Evolutionary conservation across 2,888 invertebrate genomes (phyloP).

Genomic region (Flexamia atlantica): DNA sequence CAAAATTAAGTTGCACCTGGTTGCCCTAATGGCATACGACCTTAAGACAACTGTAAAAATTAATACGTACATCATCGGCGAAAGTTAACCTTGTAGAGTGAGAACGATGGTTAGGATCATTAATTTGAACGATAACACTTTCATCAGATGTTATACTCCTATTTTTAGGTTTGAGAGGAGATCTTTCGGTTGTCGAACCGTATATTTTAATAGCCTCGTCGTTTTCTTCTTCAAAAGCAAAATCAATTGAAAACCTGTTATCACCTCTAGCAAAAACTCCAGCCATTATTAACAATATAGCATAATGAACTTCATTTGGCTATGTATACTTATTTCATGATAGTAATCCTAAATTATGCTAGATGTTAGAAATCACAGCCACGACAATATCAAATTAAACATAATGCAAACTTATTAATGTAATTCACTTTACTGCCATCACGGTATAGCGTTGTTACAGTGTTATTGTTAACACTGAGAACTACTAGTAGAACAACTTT

Average conservation of each 20-base stretch:
- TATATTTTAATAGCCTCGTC: conserved; percentile 91
- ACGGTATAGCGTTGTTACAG: too few relatives aligned
- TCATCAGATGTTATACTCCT: conserved; percentile 76
- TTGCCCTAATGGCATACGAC: too few relatives aligned
- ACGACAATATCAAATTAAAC: too few relatives aligned
- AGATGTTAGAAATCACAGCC: too few relatives aligned
- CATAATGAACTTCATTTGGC: neutral
- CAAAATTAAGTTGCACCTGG: too few relatives aligned
- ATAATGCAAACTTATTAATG: too few relatives aligned
- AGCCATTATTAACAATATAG: conserved; percentile 20
- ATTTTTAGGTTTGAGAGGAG: conserved; percentile 80
- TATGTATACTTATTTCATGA: too few relatives aligned
- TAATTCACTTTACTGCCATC: too few relatives aligned
- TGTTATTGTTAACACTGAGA: too few relatives aligned
- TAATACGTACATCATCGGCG: conserved; percentile 73
- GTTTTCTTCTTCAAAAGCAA: conserved; percentile 91
- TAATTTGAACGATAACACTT: conserved; percentile 76
- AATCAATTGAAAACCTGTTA: conserved; percentile 89
- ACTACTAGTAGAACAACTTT: too few relatives aligned
- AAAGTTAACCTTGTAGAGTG: conserved; percentile 67
- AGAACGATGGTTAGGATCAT: conserved; percentile 71
- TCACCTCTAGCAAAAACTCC: conserved; percentile 72
- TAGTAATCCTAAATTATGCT: too few relatives aligned
- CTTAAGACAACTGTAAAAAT: neutral
- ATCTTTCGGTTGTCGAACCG: conserved; percentile 85